Conservation (phyloP, 1,140 invertebrate genomes). For the Eupeodes corollae region DNA sequence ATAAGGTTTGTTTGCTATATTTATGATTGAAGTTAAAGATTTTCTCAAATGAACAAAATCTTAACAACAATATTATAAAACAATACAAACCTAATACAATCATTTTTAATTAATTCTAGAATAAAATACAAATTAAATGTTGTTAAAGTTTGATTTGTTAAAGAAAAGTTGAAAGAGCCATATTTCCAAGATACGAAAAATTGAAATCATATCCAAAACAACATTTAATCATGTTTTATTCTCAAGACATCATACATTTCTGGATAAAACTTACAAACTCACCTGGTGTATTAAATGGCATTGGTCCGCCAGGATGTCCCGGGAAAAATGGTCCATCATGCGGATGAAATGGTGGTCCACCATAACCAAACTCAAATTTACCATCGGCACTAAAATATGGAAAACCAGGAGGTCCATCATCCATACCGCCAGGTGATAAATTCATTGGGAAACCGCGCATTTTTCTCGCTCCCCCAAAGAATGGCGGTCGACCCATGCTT, state of each 20-base stretch:
- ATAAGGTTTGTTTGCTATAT: too few species aligned
- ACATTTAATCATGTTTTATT: too few species aligned
- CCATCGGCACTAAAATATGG: constrained; percentile 75
- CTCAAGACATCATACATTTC: too few species aligned
- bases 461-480: constrained; percentile 79
- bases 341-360: constrained; percentile 71
- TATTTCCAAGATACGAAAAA: too few species aligned
- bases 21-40: too few species aligned
- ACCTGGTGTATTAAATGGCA: constrained; percentile 64
- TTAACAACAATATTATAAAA: neutral
- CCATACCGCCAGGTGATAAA: constrained; percentile 70
- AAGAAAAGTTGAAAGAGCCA: too few species aligned
- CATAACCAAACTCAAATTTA: constrained; percentile 84
- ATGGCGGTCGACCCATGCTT: constrained; percentile 81
- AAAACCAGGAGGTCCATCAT: constrained; percentile 68
- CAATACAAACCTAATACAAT: neutral
- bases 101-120: neutral
- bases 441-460: constrained; percentile 84
- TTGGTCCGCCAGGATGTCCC: constrained; percentile 60
- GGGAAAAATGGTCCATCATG: constrained; percentile 76
- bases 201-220: too few species aligned
- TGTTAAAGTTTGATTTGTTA: too few species aligned
- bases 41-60: too few species aligned
- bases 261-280: constrained; percentile 31
- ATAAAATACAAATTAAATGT: neutral